Percentiles rank a stretch among this genome's conserved stretches.
phyloP scores from a whole-genome alignment of 2,888 invertebrate species.

The Molanna angustata region DNA sequence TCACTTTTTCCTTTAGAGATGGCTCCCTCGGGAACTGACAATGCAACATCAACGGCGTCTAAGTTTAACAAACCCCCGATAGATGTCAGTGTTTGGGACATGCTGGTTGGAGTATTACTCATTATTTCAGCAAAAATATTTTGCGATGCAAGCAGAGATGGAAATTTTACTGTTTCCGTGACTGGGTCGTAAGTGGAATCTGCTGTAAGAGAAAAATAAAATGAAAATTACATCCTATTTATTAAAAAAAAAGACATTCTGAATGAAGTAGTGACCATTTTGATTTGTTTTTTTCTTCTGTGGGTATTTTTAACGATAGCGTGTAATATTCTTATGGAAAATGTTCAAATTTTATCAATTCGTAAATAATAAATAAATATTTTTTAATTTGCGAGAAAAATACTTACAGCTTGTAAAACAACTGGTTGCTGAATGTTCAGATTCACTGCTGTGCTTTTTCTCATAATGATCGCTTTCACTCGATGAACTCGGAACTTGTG shows the following conservation, averaged over 20 bases:
- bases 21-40: constrained; percentile 86
- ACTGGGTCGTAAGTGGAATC: constrained; percentile 80
- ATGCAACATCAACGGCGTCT: constrained; percentile 75
- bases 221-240: too few species aligned
- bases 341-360: too few species aligned
- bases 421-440: constrained; percentile 52
- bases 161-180: constrained; percentile 68
- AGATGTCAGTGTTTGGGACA: constrained; percentile 53
- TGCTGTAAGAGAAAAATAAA: constrained; percentile 47
- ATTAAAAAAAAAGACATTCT: too few species aligned
- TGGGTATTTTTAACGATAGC: too few species aligned
- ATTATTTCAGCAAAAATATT: constrained; percentile 34
- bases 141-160: constrained; percentile 42
- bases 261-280: too few species aligned
- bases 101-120: constrained; percentile 37
- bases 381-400: too few species aligned
- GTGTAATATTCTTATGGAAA: too few species aligned
- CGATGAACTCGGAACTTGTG: constrained; percentile 53
- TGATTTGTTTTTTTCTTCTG: too few species aligned
- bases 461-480: constrained; percentile 57
- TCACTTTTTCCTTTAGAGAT: constrained; percentile 76
- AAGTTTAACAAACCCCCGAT: constrained; percentile 63
- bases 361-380: too few species aligned
- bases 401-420: constrained; percentile 54
- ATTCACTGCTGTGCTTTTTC: constrained; percentile 53